phyloP scores from a whole-genome alignment of 1,140 invertebrate species.

The Penaeus chinensis region DNA sequence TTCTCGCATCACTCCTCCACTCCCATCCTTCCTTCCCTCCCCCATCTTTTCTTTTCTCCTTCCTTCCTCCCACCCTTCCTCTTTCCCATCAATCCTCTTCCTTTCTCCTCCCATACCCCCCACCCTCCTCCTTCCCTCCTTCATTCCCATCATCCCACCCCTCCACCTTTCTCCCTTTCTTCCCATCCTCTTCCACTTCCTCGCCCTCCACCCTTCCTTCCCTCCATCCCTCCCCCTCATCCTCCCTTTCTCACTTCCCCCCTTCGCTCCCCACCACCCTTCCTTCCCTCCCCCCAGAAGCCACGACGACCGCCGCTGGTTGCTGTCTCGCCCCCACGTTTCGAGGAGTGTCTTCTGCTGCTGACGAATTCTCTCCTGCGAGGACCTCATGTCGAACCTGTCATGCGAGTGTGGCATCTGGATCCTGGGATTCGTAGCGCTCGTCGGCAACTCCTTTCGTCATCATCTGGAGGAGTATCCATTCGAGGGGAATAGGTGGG shows the following conservation, averaged over 20 bases:
- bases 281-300: conserved; percentile 62
- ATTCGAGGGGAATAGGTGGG: conserved; percentile 50
- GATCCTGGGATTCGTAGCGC: conserved; percentile 76
- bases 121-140: no score
- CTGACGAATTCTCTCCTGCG: conserved; percentile 74
- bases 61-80: background rate
- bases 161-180: no score
- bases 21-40: background rate
- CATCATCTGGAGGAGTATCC: conserved; percentile 72
- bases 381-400: conserved; percentile 74
- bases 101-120: no score
- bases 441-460: conserved; percentile 76
- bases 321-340: conserved; percentile 71
- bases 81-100: no score
- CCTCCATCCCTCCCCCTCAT: background rate
- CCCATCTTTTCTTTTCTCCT: background rate
- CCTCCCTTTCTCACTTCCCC: no score
- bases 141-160: no score
- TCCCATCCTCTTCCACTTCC: no score
- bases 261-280: background rate
- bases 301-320: conserved; percentile 72
- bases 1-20: background rate
- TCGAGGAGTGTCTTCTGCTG: conserved; percentile 68
- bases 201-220: background rate
- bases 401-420: conserved; percentile 74